Conservation (phyloP, 2,888 invertebrate species). For the Cetonia aurata region DNA sequence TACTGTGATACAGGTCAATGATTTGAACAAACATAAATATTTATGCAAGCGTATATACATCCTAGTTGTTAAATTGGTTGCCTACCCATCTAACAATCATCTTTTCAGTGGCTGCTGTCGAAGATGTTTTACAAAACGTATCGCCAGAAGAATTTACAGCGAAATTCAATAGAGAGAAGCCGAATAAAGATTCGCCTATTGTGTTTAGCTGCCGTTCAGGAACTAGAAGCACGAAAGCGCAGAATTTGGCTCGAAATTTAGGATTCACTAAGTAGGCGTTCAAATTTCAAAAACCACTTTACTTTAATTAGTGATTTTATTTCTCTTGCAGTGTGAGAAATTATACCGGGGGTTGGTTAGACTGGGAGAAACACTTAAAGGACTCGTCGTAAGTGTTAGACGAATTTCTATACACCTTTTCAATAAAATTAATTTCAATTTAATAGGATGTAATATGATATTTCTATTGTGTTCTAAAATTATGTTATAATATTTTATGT, state of each 20-base stretch:
- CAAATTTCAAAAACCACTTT: conserved; percentile 8
- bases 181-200: conserved; percentile 70
- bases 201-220: conserved; percentile 81
- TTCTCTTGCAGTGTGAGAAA: conserved; percentile 62
- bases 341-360: conserved; percentile 67
- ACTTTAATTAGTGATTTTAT: background rate
- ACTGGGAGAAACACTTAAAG: conserved; percentile 63
- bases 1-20: no score
- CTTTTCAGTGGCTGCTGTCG: conserved; percentile 47
- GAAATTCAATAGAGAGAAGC: conserved; percentile 72
- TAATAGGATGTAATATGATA: no score
- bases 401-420: no score
- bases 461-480: no score
- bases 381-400: background rate
- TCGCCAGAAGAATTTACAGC: conserved; percentile 69
- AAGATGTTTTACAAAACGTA: conserved; percentile 47
- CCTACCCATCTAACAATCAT: background rate
- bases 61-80: background rate
- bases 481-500: no score
- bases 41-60: conserved; percentile 10
- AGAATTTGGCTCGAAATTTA: conserved; percentile 70
- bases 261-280: conserved; percentile 73
- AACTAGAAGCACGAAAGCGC: conserved; percentile 74
- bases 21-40: no score
- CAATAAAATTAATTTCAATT: no score